Base-by-base conservation (phyloP, 2,888 invertebrate species). In the Megamerina dolium region DNA sequence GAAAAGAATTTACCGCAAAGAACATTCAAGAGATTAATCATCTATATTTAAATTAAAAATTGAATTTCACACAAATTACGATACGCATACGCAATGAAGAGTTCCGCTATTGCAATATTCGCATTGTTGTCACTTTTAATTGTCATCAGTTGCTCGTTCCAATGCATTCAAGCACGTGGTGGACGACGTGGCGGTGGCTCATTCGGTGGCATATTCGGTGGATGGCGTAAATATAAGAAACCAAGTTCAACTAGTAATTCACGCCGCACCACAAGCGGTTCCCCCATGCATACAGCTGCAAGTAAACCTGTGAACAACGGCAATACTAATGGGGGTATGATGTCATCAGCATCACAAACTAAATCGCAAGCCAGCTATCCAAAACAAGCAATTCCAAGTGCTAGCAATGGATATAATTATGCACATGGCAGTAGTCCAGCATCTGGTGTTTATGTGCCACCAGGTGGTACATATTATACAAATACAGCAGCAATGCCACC, bases 171-270 rank as follows among this genome's bases (percentile, higher is more conserved):
- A n/a, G 59, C 59, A 14, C 65, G 65, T 10, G 66, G 66, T 14
- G 62, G 62, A 1, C 65, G 64, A 8, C 61, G 64, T 20, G 61
- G 66, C 21, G 59, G 65, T 4, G 66, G 64, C 26, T 64, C 65
- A 3, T 58, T 65, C 5, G 65, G 64, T 1, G 63, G 65, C n/a
- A 48, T 64, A 2, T 65, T 65, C 13, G 61, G 63, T 4, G 58
- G 63, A 17, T 66, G 66, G 61, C 63, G 65, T 9, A 64, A 64
- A 38, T 59, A 63, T 43, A 65, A 65, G 51, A 65, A 65, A 37
- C 62, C 63, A 8, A 54, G 60, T 1, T 56, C 57, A 1, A 52
- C 60, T 16, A 46, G 54, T 12, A 55, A 34, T 10, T 43, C 61
- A 2, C 50, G 63, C 1, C 61, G 61, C 10, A 45, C 59, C 12